Conservation (phyloP, 2,888 invertebrate genomes). For the Acholoe squamosa region DNA sequence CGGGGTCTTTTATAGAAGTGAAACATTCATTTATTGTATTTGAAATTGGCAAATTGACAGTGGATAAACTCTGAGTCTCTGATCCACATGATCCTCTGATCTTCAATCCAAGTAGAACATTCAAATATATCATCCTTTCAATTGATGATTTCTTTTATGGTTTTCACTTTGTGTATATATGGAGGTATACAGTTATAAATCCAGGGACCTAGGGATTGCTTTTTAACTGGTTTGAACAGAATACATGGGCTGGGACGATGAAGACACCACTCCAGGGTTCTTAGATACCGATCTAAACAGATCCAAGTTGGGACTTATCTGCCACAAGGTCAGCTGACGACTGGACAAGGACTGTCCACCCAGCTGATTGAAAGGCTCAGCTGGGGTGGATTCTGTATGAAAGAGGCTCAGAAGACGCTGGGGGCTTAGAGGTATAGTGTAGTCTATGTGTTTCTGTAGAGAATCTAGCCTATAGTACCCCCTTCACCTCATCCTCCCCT, state of each 20-base stretch:
- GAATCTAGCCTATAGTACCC: neutral
- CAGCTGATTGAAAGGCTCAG: constrained; percentile 14
- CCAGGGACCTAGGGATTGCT: no score
- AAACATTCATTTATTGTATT: no score
- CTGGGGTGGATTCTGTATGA: neutral
- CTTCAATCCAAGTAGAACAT: no score
- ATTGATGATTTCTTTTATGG: no score
- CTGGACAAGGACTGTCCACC: constrained; percentile 18
- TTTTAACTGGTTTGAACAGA: no score
- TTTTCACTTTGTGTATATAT: no score
- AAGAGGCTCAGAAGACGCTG: constrained; percentile 8
- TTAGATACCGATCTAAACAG: constrained; percentile 36
- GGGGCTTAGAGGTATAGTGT: constrained; percentile 4
- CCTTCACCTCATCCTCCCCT: neutral
- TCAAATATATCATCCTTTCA: no score
- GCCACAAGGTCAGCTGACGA: neutral
- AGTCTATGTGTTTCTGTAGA: neutral
- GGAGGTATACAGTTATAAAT: no score
- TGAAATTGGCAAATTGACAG: no score
- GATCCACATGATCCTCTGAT: no score
- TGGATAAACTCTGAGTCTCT: no score
- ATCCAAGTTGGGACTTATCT: neutral
- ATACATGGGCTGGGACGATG: neutral
- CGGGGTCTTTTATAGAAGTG: no score
- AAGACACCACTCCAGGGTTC: constrained; percentile 2